These are phyloP conservation scores for Eucriotettix oculatus DNA, from an alignment of 2,888 invertebrate species.

Conservation along the genomic window DNA sequence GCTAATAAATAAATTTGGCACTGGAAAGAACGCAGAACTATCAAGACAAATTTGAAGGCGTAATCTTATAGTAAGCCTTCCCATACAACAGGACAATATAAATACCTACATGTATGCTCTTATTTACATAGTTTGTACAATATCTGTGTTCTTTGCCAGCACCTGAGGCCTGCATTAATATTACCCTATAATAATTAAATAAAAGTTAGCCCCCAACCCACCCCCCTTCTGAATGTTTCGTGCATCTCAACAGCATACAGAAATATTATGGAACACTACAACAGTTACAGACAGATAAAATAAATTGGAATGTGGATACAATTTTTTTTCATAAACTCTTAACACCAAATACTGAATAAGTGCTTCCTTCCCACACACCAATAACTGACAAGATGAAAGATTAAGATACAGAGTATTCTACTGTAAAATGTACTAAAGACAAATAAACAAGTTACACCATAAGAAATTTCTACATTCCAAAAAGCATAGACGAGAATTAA, in stretches of 20 bases:
- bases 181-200: conserved; percentile 17
- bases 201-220: conserved; percentile 25
- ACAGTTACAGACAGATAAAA: conserved; percentile 9
- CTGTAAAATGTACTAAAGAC: conserved; percentile 4
- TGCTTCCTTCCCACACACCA: conserved; percentile 16
- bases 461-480: conserved; percentile 4
- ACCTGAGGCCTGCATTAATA: conserved; percentile 1
- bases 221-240: conserved; percentile 74
- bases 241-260: conserved; percentile 77
- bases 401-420: conserved; percentile 3
- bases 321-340: conserved; percentile 3
- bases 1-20: conserved; percentile 10
- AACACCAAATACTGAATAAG: conserved; percentile 11
- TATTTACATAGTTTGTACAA: conserved; percentile 7
- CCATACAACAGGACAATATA: conserved; percentile 2
- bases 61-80: too few species aligned
- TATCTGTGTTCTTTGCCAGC: conserved; percentile 11
- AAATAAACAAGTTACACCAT: background rate
- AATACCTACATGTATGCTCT: conserved; percentile 6
- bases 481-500: conserved; percentile 5
- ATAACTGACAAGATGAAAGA: conserved; percentile 10
- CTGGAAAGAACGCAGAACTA: conserved; percentile 12
- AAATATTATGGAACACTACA: conserved; percentile 17
- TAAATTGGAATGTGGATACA: conserved; percentile 15
- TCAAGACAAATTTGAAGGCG: background rate